Percentiles rank a stretch among this genome's conserved stretches.
Evolutionary conservation across 1,140 invertebrate species (phyloP).

Genomic region (Penaeus chinensis): DNA sequence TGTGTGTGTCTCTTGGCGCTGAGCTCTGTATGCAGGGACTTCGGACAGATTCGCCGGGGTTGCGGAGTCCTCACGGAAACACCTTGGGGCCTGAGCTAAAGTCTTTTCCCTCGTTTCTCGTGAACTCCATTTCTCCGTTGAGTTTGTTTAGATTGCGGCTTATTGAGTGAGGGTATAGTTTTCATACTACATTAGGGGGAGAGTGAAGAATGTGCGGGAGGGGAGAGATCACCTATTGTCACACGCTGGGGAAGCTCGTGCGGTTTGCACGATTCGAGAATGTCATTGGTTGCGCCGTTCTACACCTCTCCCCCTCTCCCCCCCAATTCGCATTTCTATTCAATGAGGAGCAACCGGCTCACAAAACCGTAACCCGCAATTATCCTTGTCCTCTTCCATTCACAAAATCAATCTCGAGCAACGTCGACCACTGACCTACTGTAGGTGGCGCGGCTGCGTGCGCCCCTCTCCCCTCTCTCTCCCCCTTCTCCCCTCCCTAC

Average conservation of each 20-base stretch:
- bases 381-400: not conserved
- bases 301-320: not conserved
- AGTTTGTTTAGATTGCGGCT: too few species aligned
- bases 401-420: not conserved
- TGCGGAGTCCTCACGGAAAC: too few species aligned
- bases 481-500: not conserved
- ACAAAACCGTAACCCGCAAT: too few species aligned
- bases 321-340: not conserved
- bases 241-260: not conserved
- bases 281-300: not conserved
- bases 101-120: too few species aligned
- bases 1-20: not conserved
- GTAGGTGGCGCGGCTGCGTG: not conserved
- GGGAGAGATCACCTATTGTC: slow-evolving; percentile 1
- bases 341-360: too few species aligned
- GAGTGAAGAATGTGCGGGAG: too few species aligned
- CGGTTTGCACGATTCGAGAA: not conserved
- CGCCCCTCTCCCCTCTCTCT: slow-evolving; percentile 1
- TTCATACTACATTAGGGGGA: too few species aligned
- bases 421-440: not conserved
- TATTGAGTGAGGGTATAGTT: too few species aligned
- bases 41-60: too few species aligned
- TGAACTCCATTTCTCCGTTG: too few species aligned
- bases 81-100: too few species aligned
- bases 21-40: too few species aligned